Base-by-base conservation (phyloP, 2,113 vertebrate species). In the Poeciliopsis retropinna region DNA sequence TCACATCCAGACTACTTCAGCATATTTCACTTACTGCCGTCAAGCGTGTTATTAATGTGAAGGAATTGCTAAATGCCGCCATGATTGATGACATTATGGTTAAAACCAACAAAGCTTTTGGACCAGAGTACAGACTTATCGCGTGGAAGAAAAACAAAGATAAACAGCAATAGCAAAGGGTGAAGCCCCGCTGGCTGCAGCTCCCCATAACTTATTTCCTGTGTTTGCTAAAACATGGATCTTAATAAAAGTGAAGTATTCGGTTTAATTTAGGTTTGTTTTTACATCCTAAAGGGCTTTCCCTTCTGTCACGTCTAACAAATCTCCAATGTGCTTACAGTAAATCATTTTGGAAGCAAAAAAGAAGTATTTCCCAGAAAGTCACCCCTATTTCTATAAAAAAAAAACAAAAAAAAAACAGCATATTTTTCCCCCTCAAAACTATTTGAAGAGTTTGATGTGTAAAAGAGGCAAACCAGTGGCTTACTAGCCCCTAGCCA, bases 101-200 rank as follows among this genome's bases (percentile, higher is more conserved):
- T 66, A 73, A 72, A 78, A 84, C 75, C 79, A 90, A 77, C 84
- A 89, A 67, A 57, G 39, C 75, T 60, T 12, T n/a, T 34, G 41
- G 84, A 81, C 82, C 83, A 76, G 67, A 72, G 82, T 81, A 77
- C 47, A 6, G 67, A 74, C 79, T 86, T 84, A 82, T 83, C 82
- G 29, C 73, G 68, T 61, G 69, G 77, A 87, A 72, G 80, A 75
- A 85, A 74, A 89, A 78, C 80, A 86, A 8, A 84, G 79, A 90
- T 78, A 77, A 76, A 76, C 72, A 79, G 70, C 29, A n/a, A 77
- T 34, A 80, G 62, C 72, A 77, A 25, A 64, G 62, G 71, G 79
- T 75, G 72, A 67, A 60, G 65, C n/a, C 68, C 63, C 30, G 27
- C 22, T 69, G 63, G 74, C 83, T 76, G 51, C 30, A 64, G 68